Percentiles rank a stretch among this genome's conserved stretches.
Evolutionary conservation across 2,888 invertebrate genomes (phyloP).

Genomic region (Dermolepida albohirtum): DNA sequence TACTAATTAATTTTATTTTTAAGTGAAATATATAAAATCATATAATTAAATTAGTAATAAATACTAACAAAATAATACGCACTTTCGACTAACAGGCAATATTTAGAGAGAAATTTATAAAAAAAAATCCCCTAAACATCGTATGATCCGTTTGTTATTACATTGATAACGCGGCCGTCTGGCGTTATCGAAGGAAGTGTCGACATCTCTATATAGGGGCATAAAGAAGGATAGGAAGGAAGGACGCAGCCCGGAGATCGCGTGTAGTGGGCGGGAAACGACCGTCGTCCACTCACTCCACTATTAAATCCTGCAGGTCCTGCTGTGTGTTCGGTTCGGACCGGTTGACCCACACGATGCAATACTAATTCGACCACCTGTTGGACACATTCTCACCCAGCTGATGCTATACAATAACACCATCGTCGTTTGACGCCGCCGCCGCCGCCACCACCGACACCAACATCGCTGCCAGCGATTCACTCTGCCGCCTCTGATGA

Average conservation of each 20-base stretch:
- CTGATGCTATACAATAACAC: constrained; percentile 40
- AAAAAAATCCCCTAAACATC: no score
- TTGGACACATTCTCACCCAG: constrained; percentile 46
- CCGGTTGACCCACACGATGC: constrained; percentile 53
- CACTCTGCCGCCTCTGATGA: no score
- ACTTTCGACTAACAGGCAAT: no score
- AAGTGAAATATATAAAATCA: no score
- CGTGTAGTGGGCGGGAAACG: constrained; percentile 14
- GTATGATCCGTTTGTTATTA: no score
- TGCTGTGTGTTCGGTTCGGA: constrained; percentile 39
- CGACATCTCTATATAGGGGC: no score
- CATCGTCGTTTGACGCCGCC: not conserved
- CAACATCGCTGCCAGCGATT: constrained; percentile 10
- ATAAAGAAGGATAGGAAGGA: constrained; percentile 12
- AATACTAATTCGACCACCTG: constrained; percentile 59
- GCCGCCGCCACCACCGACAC: constrained; percentile 2
- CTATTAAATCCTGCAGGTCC: constrained; percentile 36
- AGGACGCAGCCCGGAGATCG: constrained; percentile 18
- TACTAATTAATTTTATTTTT: no score
- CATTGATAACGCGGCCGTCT: no score
- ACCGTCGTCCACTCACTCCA: constrained; percentile 9
- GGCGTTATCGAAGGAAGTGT: no score
- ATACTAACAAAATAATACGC: no score
- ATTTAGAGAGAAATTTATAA: no score
- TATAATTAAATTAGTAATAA: no score